Evolutionary conservation across 37 sponge, comb jelly and placozoan species (phyloP), one percentile per base, ranked within the genome.

Genomic region (Axinella damicornis): DNA sequence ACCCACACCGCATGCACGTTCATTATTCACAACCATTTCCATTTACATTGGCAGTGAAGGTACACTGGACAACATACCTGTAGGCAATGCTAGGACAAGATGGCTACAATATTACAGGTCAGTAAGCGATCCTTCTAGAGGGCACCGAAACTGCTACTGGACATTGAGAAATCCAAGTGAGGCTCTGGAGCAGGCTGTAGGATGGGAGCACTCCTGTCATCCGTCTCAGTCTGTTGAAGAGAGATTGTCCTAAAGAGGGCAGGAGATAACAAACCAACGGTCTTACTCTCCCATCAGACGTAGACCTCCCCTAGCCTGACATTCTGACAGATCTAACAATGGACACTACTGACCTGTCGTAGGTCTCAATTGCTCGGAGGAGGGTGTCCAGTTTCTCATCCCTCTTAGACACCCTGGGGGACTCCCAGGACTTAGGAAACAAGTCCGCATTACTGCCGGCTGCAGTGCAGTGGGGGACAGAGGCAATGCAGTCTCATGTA

Each of bases 301-400:
- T 12, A 9, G 46, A 9, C 6, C 46, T 46, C 46, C 46, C 46
- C 46, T 9, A 46, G 9, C 4, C 46, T 46, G 9, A 46, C 4
- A 46, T 4, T 9, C 9, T 12, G 46, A 46, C 9, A n/a, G n/a
- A n/a, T n/a, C n/a, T n/a, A n/a, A n/a, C n/a, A n/a, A n/a, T n/a
- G n/a, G n/a, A n/a, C n/a, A n/a, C n/a, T n/a, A 5, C 77, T 79
- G 31, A 79, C 81, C 81, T 80, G 58, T 80, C 81, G 69, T 55
- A 80, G 36, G 35, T 24, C 37, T 80, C 81, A 56, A 80, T 69
- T 1, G 81, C 70, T 21, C 54, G 33, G 62, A 80, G 36, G 27
- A 80, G 70, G 13, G 18, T 15, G 21, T 24, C 24, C 16, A 80
- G 58, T 21, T 69, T 69, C 24, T 40, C 66, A 65, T 65, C 27